These are phyloP conservation scores for Myiotriccus ornatus DNA, from an alignment of 2,797 vertebrate species.

Conservation along the genomic window DNA sequence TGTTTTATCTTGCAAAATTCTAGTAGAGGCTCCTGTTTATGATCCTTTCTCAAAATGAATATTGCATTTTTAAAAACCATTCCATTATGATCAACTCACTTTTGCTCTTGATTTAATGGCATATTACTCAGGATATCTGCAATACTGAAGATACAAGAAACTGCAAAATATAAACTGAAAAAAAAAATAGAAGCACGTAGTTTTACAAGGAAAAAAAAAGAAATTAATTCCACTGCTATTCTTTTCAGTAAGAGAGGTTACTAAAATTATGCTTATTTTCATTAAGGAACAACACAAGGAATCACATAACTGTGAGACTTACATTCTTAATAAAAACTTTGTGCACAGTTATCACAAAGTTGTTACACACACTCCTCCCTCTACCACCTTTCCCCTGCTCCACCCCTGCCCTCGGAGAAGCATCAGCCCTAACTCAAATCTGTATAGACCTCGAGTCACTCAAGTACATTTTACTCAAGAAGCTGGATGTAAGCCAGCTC, in stretches of 20 bases:
- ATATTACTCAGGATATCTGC: background rate
- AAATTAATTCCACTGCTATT: background rate
- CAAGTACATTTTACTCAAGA: background rate
- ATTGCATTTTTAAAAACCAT: background rate
- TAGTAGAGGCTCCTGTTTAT: background rate
- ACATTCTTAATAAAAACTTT: background rate
- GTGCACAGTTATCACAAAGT: background rate
- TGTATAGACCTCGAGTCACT: background rate
- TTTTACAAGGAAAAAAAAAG: background rate
- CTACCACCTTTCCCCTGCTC: background rate
- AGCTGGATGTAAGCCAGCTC: slow-evolving; percentile 28
- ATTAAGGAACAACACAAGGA: background rate
- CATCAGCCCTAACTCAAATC: background rate
- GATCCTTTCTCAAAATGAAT: background rate
- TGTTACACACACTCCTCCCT: background rate
- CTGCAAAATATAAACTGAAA: background rate
- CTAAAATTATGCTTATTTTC: background rate
- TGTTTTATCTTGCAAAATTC: background rate
- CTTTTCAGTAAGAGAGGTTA: background rate
- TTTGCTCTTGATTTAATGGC: background rate
- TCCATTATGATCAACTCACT: background rate
- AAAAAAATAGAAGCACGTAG: background rate
- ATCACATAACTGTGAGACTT: background rate
- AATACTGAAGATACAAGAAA: background rate
- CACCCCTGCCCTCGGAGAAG: background rate